Conservation (phyloP, 2,797 vertebrate species). For the Pagetopsis macropterus region DNA sequence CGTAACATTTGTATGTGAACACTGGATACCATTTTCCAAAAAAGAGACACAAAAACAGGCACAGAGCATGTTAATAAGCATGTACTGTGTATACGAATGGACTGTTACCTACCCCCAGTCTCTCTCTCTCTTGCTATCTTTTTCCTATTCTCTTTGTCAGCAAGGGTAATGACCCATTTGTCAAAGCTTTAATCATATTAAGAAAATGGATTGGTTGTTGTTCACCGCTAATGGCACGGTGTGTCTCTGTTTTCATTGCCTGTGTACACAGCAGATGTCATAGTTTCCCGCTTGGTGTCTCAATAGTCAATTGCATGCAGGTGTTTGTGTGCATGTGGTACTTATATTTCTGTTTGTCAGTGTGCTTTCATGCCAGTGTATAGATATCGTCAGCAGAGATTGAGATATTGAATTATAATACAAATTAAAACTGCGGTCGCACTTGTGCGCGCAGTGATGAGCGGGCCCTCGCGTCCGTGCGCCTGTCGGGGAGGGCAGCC, state of each 20-base stretch:
- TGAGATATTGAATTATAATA: background rate
- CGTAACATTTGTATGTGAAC: conserved; percentile 11
- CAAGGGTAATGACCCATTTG: conserved; percentile 69
- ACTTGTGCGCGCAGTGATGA: no score
- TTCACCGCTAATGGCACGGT: conserved; percentile 57
- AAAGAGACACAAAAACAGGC: conserved; percentile 8
- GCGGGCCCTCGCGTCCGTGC: no score
- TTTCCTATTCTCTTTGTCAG: conserved; percentile 43
- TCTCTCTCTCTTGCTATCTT: background rate
- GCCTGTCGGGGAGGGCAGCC: no score
- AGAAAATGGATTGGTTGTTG: conserved; percentile 64
- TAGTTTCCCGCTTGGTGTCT: conserved; percentile 46
- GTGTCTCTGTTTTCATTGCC: conserved; percentile 59
- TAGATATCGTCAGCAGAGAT: conserved; percentile 1
- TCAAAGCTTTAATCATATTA: conserved; percentile 74
- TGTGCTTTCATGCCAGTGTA: background rate
- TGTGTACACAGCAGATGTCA: conserved; percentile 58
- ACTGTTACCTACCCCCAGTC: conserved; percentile 9
- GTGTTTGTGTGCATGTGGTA: conserved; percentile 9
- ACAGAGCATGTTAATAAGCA: background rate
- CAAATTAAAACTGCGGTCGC: background rate
- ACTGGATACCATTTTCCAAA: conserved; percentile 1
- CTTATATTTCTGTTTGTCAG: background rate
- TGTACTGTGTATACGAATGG: background rate
- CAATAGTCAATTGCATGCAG: conserved; percentile 31